Conservation (phyloP, 2,888 invertebrate species). For the Chloromyia formosa region DNA sequence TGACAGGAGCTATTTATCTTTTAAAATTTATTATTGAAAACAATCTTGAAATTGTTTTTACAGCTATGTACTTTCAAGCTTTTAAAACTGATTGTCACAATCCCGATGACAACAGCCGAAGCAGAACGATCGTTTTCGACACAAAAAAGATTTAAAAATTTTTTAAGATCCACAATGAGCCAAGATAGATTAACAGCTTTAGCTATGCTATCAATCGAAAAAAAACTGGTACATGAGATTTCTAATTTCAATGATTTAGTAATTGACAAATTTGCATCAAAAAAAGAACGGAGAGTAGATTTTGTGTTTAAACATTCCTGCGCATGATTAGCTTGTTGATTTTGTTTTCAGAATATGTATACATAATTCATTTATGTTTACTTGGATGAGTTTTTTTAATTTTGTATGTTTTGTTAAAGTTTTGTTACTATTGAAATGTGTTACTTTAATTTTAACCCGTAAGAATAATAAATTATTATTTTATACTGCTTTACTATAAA, state of each 20-base stretch:
- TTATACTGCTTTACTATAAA: no score
- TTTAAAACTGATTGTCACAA: not conserved
- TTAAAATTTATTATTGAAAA: no score
- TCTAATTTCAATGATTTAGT: constrained; percentile 2
- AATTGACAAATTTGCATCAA: not conserved
- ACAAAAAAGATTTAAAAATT: not conserved
- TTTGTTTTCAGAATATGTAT: not conserved
- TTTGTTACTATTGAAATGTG: no score
- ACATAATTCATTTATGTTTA: no score
- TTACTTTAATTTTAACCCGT: no score
- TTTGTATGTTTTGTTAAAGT: no score
- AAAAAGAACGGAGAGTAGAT: not conserved
- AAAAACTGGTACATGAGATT: not conserved
- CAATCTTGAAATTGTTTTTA: no score
- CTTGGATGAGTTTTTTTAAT: no score
- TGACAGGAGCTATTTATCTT: no score
- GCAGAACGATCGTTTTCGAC: not conserved
- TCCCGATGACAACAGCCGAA: not conserved
- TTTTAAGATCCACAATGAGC: not conserved
- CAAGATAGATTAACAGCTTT: not conserved
- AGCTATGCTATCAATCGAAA: constrained; percentile 1
- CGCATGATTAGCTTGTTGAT: not conserved
- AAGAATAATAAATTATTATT: no score
- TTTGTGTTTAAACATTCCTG: not conserved
- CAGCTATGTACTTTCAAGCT: not conserved